phyloP scores from a whole-genome alignment of 2,113 vertebrate species.

The Limanda limanda region DNA sequence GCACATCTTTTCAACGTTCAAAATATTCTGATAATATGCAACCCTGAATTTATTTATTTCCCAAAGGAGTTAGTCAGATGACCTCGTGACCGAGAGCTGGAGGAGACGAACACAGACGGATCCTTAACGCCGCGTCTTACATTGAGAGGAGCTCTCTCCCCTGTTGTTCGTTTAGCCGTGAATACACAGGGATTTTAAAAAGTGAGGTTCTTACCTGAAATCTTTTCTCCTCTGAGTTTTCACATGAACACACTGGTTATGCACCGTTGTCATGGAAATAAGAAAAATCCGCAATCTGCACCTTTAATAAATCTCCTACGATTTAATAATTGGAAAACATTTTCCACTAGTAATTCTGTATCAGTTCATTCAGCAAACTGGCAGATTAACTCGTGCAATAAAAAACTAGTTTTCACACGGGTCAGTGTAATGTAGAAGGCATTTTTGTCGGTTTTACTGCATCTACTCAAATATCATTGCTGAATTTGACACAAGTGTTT shows the following conservation, averaged over 20 bases:
- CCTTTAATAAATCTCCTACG: not conserved
- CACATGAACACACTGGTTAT: conserved; percentile 11
- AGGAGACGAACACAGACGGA: conserved; percentile 49
- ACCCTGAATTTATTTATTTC: conserved; percentile 51
- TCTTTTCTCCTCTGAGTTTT: conserved; percentile 37
- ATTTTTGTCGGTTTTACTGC: conserved; percentile 19
- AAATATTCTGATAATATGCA: conserved; percentile 19
- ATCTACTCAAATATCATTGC: conserved; percentile 1
- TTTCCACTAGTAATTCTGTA: not conserved
- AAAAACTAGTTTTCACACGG: conserved; percentile 1
- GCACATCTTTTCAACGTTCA: conserved; percentile 55
- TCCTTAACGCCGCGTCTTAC: conserved; percentile 79
- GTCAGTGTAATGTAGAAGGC: not conserved
- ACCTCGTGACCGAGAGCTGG: conserved; percentile 67
- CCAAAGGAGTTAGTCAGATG: conserved; percentile 44
- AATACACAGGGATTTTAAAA: not conserved
- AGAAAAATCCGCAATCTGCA: not conserved
- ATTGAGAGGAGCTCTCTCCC: conserved; percentile 35
- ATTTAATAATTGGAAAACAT: not conserved
- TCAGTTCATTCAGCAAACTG: not conserved
- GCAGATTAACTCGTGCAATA: conserved; percentile 25
- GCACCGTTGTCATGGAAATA: conserved; percentile 18
- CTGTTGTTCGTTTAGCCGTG: not conserved
- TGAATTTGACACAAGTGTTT: conserved; percentile 3
- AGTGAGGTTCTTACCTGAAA: conserved; percentile 16